Percentiles rank a stretch among this genome's conserved stretches.
Evolutionary conservation across 92 coral and sea anemone genomes (phyloP).

Genomic region (Pocillopora meandrina): DNA sequence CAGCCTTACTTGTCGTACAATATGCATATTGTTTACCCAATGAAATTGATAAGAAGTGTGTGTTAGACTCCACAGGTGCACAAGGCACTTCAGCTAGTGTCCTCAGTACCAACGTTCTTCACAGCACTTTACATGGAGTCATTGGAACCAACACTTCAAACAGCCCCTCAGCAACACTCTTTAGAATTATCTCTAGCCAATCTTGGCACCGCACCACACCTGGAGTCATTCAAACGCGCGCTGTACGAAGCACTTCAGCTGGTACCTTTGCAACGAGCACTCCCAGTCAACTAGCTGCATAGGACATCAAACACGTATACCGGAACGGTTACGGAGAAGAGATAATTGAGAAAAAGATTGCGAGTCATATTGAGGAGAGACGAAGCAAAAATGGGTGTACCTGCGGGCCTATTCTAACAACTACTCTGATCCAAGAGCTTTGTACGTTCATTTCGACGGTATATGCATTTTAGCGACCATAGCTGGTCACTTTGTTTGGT

Average conservation of each 20-base stretch:
- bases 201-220: too few species aligned
- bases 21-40: constrained; percentile 15
- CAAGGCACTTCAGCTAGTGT: background rate
- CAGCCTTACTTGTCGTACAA: constrained; percentile 5
- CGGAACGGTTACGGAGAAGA: constrained; percentile 10
- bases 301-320: constrained; percentile 5
- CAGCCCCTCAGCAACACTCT: too few species aligned
- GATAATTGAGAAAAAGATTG: constrained; percentile 2
- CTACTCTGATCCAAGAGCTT: constrained; percentile 29
- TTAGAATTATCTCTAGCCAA: too few species aligned
- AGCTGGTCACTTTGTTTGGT: constrained; percentile 8
- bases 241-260: constrained; percentile 7
- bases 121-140: background rate
- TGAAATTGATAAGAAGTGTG: constrained; percentile 25
- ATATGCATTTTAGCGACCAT: constrained; percentile 14
- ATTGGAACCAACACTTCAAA: too few species aligned
- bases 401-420: constrained; percentile 7
- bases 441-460: constrained; percentile 35
- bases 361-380: constrained; percentile 19
- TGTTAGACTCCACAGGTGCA: constrained; percentile 5
- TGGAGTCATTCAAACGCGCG: background rate
- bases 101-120: background rate
- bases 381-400: constrained; percentile 12
- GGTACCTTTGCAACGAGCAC: background rate
- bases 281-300: constrained; percentile 8